Evolutionary conservation across 2,797 vertebrate species (phyloP).

Genomic region (Euthynnus affinis): DNA sequence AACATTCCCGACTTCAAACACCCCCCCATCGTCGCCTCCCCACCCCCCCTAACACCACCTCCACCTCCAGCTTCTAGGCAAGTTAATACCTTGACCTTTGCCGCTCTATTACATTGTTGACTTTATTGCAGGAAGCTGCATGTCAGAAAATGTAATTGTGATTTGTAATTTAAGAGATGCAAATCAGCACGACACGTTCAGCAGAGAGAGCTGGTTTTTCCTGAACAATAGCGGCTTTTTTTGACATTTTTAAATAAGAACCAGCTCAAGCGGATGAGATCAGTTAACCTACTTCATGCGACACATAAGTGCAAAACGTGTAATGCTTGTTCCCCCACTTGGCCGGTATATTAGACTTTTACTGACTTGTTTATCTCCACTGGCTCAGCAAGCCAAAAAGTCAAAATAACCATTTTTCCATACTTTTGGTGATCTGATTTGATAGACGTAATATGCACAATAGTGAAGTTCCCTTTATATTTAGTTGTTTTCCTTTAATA

Average conservation of each 20-base stretch:
- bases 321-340: not conserved
- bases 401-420: too few species aligned
- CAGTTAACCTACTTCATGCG: too few species aligned
- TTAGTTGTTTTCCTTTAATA: too few species aligned
- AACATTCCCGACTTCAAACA: constrained; percentile 41
- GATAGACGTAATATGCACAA: too few species aligned
- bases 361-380: too few species aligned
- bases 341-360: too few species aligned
- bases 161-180: constrained; percentile 32
- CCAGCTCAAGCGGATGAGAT: not conserved
- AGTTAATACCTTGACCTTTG: constrained; percentile 54
- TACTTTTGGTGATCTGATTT: too few species aligned
- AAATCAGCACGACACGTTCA: constrained; percentile 47
- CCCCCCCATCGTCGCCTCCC: not conserved
- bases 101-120: constrained; percentile 47
- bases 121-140: constrained; percentile 49
- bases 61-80: not conserved
- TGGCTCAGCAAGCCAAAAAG: too few species aligned
- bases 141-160: constrained; percentile 51
- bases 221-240: constrained; percentile 12
- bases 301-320: not conserved
- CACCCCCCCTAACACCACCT: not conserved
- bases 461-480: too few species aligned
- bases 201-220: constrained; percentile 2
- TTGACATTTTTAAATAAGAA: constrained; percentile 5